A percentile compares a stretch with the other conserved stretches of the same genome.
These are phyloP conservation scores for Pipistrellus kuhlii DNA, from an alignment of 2,797 vertebrate species.

Conservation along the genomic window DNA sequence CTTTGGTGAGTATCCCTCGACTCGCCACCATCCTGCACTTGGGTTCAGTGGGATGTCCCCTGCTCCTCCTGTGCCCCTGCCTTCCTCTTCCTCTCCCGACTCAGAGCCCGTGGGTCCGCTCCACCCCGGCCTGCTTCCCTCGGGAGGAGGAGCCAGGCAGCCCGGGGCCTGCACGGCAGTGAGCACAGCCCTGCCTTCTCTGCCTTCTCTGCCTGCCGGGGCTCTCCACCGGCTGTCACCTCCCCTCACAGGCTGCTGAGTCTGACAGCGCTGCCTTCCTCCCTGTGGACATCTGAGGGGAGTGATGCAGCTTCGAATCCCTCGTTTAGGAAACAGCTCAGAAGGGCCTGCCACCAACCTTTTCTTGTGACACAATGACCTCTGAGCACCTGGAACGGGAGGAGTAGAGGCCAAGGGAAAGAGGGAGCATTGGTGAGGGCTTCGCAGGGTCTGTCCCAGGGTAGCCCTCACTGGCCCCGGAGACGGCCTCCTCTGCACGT, in stretches of 20 bases:
- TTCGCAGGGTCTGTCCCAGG: not conserved
- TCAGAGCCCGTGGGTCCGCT: not conserved
- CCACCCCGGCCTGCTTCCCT: not conserved
- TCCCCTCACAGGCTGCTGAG: not conserved
- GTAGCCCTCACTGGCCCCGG: not conserved
- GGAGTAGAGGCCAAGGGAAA: not conserved
- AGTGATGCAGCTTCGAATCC: not conserved
- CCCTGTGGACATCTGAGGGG: not conserved
- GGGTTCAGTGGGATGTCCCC: not conserved
- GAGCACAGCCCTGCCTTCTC: not conserved
- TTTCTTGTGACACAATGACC: not conserved
- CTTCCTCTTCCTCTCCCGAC: not conserved
- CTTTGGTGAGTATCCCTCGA: not conserved
- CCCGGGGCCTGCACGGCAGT: not conserved
- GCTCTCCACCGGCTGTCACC: not conserved
- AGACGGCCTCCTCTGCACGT: not conserved
- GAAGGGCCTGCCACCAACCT: not conserved
- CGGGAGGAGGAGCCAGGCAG: not conserved
- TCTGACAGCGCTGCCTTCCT: not conserved
- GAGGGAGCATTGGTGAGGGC: not conserved
- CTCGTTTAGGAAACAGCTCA: not conserved
- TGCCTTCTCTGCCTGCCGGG: not conserved
- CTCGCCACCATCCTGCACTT: not conserved
- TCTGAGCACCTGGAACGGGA: not conserved
- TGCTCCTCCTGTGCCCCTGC: not conserved